Base-by-base conservation (phyloP, 2,797 vertebrate species). In the Mus spretus region DNA sequence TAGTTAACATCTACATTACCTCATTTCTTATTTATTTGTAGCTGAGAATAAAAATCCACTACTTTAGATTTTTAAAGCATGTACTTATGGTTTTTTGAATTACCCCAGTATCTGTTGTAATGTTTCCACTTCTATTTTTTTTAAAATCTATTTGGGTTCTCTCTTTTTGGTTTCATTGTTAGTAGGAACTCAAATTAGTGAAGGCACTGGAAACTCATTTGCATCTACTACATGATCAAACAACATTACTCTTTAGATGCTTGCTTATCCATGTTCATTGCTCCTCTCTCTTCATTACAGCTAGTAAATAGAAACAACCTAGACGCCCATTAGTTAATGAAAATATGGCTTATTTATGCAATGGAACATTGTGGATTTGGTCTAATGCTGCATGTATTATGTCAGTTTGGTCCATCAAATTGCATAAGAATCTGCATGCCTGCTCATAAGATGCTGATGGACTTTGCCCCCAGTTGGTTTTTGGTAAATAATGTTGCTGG, bases 1-100 rank as follows among this genome's bases (percentile, higher is more conserved):
- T 61, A 70, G 67, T 78, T 61, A 59, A 72, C 72, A 55, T 13
- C 22, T 53, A 34, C 6, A 19, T 67, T 26, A 57, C 72, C 24
- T 81, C 11, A 20, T 14, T 89, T 63, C 15, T 37, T 17, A 85
- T 47, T 78, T 70, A 89, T 83, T 83, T 61, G 2, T 70, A 26
- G 17, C 5, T 88, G 1, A 89, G 37, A 59, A 14, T 61, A 34
- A 70, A 61, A n/a, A 81, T 75, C 28, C 63, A 80, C 34, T 63
- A 44, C 57, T 34, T 91, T 28, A n/a, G n/a, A 81, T 65, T 75
- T 95, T 95, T 92, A 37, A 88, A 14, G 24, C 26, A 78, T 78
- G 26, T 31, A 11, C 44, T 47, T 50, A 78, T 15, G 44, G 75
- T 78, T 78, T 26, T 78, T 40, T 77, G 22, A 77, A 47, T 50